Base-by-base conservation (phyloP, 2,888 invertebrate genomes). In the Cephus rjabovi region DNA sequence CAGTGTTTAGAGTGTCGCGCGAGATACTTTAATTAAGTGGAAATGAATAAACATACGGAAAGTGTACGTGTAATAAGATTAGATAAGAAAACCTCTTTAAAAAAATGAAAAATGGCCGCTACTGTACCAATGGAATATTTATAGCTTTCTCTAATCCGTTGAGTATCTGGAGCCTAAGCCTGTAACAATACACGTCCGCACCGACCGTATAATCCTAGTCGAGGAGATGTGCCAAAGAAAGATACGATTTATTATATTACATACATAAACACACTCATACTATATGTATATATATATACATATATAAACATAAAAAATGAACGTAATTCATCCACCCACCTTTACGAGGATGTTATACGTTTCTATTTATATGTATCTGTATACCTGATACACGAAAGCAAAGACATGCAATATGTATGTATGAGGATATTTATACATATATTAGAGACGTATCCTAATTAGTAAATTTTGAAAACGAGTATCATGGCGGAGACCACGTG, bases 201-300 rank as follows among this genome's bases (percentile, higher is more conserved):
- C 23, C 23, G 33, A 31, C 71, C 71, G 71, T 71, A 75, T 78
- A 78, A 78, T 75, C 75, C 73, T 81, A 80, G 81, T 82, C 81
- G 82, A 83, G 80, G 83, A 87, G 83, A 87, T 87, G 88, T 89
- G 89, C 89, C 89, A 89, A 87, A 87, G 68, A 81, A 84, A 86
- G 81, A 84, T 71, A 71, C 40, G 71, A 73, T 78, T 73, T 78
- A 78, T 77, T 75, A 77, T 74, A 71, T 77, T 56, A 9, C 0
- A 2, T 56, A 56, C 9, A 56, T 56, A 40, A 40, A 40, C 6
- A 40, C 4, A 40, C 15, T 15, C 23, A 23, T 40, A 9, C 15
- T 40, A 40, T 40, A 40, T 40, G 15, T 34, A 34, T 34, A 34
- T 37, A 35, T 34, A 40, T 40, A 40, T 34, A 34, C 11, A 35